Evolutionary conservation across 2,113 vertebrate genomes (phyloP), one percentile per base, ranked within the genome.

Genomic region (Semnornis frantzii): DNA sequence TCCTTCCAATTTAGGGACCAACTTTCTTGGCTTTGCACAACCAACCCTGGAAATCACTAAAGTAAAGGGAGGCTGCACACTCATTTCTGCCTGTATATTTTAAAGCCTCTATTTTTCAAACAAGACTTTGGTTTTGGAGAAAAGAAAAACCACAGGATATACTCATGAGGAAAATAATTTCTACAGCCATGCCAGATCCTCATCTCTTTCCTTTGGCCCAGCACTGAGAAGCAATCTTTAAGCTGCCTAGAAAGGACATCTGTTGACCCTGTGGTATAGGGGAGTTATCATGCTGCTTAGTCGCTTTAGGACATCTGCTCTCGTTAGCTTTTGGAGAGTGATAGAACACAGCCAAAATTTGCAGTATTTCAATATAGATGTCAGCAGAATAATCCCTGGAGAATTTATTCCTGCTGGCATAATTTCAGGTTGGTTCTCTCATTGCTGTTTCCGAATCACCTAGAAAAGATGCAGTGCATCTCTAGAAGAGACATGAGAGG

Each of bases 71-170:
- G 74, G 42, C 75, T 86, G 72, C 62, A 74, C 62, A 82, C 68
- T 79, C 60, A 2, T 92, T 42, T 87, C 87, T 92, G 85, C 52
- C 37, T 73, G 72, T 80, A 19, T 87, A 57, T 77, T 85, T 91
- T 85, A 83, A 92, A 87, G 46, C 23, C 72, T 85, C 85, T 87
- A 30, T 89, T 96, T 96, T 92, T 94, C 85, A 95, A 94, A 93
- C 33, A 80, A n/a, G 30, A 25, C 37, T 93, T 63, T 66, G 39
- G 0, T 69, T 92, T 80, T 60, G 68, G 79, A 92, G 64, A 60
- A 89, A 84, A 79, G 68, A 54, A 91, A 94, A 96, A 82, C 57
- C 89, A 83, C 82, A 93, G 64, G 81, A 87, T 92, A 73, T 54
- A 74, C 60, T 95, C 82, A 87, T 2, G 65, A 95, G 57, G 68